Base-by-base conservation (phyloP, 2,797 vertebrate genomes). In the Eulemur albifrons region DNA sequence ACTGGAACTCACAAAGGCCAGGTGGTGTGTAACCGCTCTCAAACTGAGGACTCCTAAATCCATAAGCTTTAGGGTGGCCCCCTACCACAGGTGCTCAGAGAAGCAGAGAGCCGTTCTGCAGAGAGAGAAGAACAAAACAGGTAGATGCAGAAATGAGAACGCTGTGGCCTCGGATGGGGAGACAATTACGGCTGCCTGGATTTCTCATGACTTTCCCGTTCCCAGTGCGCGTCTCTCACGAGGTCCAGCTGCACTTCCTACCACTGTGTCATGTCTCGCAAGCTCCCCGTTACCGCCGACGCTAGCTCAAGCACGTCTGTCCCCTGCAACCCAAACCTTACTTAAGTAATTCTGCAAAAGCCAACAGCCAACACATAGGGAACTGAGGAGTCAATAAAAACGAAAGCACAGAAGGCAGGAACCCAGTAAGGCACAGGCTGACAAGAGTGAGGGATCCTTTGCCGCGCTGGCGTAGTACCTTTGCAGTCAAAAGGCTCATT, bases 401-500 rank as follows among this genome's bases (percentile, higher is more conserved):
- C 27, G 30, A 52, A 76, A 89, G 43, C 13, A 2, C 20, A 21
- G 18, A 73, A 82, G 14, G n/a, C 70, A 30, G 15, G 59, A 48
- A 30, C 45, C 54, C 45, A 21, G 30, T 9, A 18, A 48, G n/a
- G 38, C 30, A 32, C 32, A 54, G 2, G 30, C 0, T 13, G 18
- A 27, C 3, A 6, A 32, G 38, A 0, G 2, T 9, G 12, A 93
- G 45, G 11, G n/a, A 30, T 32, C 30, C 9, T 13, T 48, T 72
- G 57, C 65, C 54, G 1, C 4, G 0, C 25, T 23, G 5, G n/a
- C 13, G 0, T 10, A 17, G 17, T 7, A 0, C 18, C 5, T 69
- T 57, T 9, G 0, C 0, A 13, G 23, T 35, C 40, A 27, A 23
- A 25, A 25, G 52, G 48, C 52, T 52, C 50, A 25, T 1, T 2